phyloP scores from a whole-genome alignment of 2,113 vertebrate genomes.

The Halichoerus grypus region DNA sequence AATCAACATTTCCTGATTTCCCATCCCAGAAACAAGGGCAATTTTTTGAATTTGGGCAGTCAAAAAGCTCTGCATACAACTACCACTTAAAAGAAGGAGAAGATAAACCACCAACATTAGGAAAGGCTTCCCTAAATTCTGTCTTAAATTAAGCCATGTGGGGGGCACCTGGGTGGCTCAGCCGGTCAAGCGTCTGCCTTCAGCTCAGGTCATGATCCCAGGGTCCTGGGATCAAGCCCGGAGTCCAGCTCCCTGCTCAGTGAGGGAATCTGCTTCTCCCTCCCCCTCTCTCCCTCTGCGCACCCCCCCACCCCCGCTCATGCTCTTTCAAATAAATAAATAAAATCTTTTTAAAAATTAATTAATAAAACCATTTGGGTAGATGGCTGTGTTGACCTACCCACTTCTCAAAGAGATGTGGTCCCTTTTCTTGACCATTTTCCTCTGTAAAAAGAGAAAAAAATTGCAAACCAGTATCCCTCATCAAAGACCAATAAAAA shows the following conservation, averaged over 20 bases:
- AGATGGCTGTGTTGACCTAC: slow-evolving; percentile 74
- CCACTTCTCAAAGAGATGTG: slow-evolving; percentile 80
- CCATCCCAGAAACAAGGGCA: neutral
- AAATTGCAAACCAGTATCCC: slow-evolving; percentile 78
- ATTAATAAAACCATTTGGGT: neutral
- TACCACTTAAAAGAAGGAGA: neutral
- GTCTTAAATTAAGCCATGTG: slow-evolving; percentile 32
- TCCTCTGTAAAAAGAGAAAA: slow-evolving; percentile 82
- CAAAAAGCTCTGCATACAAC: neutral
- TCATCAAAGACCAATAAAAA: slow-evolving; percentile 66
- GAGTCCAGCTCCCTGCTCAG: neutral
- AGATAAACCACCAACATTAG: neutral
- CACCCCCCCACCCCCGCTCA: rapidly evolving
- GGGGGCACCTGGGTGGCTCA: neutral
- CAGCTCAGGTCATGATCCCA: neutral
- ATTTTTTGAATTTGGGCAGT: slow-evolving; percentile 20
- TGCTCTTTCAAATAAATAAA: neutral
- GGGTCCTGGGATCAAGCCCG: neutral
- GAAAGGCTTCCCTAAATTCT: slow-evolving; percentile 32
- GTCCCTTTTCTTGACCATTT: slow-evolving; percentile 80
- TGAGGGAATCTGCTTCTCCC: neutral
- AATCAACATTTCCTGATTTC: neutral
- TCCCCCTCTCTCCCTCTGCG: neutral
- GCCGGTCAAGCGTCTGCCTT: too few relatives aligned
- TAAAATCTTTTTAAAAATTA: neutral